These are phyloP conservation scores for Solen grandis DNA, from an alignment of 1,140 invertebrate genomes.

Conservation along the genomic window DNA sequence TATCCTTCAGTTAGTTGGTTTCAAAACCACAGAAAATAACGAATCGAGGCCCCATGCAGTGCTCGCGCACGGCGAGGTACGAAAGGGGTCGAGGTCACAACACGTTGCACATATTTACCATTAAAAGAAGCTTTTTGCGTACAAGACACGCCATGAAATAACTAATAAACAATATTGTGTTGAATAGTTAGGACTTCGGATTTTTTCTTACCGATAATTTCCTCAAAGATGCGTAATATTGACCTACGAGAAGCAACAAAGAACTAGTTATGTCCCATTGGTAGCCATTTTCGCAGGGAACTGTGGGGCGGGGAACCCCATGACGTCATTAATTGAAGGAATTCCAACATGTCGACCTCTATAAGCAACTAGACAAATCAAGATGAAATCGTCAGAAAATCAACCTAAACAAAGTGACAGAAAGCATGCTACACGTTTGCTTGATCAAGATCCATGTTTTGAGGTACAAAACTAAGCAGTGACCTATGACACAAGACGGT, in stretches of 20 bases:
- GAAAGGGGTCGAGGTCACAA: slow-evolving; percentile 54
- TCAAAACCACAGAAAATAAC: too few species aligned
- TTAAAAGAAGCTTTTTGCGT: too few species aligned
- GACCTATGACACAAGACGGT: background rate
- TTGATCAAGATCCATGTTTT: slow-evolving; percentile 25
- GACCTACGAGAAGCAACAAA: background rate
- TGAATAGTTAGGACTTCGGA: background rate
- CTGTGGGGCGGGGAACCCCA: slow-evolving; percentile 33
- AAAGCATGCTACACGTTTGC: background rate
- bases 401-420: background rate
- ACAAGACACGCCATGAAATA: background rate
- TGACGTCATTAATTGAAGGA: slow-evolving; percentile 46
- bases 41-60: slow-evolving; percentile 19
- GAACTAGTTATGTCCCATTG: slow-evolving; percentile 32
- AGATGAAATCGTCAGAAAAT: background rate
- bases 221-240: background rate
- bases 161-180: background rate
- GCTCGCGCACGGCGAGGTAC: slow-evolving; percentile 28
- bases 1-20: too few species aligned
- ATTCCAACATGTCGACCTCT: slow-evolving; percentile 8
- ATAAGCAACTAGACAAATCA: background rate
- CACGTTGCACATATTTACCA: background rate
- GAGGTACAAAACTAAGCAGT: background rate
- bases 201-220: background rate
- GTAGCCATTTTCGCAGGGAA: slow-evolving; percentile 45